Evolutionary conservation across 2,888 invertebrate species (phyloP).

Genomic region (Ethmia dodecea): DNA sequence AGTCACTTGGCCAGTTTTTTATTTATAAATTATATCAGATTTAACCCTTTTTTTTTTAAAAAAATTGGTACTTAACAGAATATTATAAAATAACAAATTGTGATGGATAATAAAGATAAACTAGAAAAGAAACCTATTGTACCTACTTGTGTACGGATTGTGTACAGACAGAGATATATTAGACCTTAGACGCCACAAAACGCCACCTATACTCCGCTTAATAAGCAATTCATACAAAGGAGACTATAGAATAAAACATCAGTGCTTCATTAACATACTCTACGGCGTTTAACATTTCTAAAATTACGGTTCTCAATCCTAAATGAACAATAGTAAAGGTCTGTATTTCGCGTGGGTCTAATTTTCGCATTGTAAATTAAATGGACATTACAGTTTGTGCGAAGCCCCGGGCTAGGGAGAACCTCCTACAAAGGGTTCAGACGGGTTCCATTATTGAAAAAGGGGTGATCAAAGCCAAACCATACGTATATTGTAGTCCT

Average conservation of each 20-base stretch:
- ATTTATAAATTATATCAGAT: too few relatives aligned
- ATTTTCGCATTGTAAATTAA: slow-evolving; percentile 55
- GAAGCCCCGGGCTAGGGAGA: slow-evolving; percentile 41
- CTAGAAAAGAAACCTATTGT: too few relatives aligned
- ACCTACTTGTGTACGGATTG: too few relatives aligned
- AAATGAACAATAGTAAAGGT: slow-evolving; percentile 37
- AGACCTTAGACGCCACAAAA: too few relatives aligned
- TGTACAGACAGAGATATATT: too few relatives aligned
- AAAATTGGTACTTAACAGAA: too few relatives aligned
- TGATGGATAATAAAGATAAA: too few relatives aligned
- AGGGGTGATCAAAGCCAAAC: slow-evolving; percentile 70
- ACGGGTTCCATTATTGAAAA: slow-evolving; percentile 67
- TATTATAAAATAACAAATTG: too few relatives aligned
- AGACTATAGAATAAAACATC: too few relatives aligned
- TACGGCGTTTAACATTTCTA: slow-evolving; percentile 10
- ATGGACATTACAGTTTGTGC: slow-evolving; percentile 50
- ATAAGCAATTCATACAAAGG: not conserved
- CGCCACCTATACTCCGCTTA: too few relatives aligned
- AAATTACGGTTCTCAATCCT: slow-evolving; percentile 31
- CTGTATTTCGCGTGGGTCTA: slow-evolving; percentile 23
- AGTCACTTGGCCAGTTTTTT: too few relatives aligned
- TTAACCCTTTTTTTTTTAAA: too few relatives aligned
- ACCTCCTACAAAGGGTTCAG: slow-evolving; percentile 60
- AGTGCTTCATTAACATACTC: slow-evolving; percentile 4
- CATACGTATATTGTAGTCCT: slow-evolving; percentile 58